A percentile compares a stretch with the other conserved stretches of the same genome.
Conservation (phyloP, 2,797 vertebrate species). For the Furcifer pardalis region DNA sequence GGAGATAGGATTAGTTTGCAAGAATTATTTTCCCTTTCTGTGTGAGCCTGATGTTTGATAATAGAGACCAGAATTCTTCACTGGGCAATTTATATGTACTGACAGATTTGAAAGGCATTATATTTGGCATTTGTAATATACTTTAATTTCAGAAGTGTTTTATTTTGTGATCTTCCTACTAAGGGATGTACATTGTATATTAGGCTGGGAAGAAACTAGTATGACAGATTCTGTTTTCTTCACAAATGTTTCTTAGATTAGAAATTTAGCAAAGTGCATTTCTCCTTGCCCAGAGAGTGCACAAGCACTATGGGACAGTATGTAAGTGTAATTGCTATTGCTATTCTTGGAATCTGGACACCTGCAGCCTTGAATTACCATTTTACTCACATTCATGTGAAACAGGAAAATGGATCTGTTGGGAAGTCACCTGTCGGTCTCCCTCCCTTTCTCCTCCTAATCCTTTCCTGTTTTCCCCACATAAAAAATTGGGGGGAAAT, state of each 20-base stretch:
- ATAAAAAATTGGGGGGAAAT: too few relatives aligned
- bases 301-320: too few relatives aligned
- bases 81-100: neutral
- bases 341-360: neutral
- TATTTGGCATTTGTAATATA: constrained; percentile 28
- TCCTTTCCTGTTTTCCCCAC: too few relatives aligned
- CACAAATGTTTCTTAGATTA: neutral
- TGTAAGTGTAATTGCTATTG: too few relatives aligned
- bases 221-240: constrained; percentile 30
- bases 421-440: too few relatives aligned
- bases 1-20: neutral
- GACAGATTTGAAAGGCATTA: constrained; percentile 17
- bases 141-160: constrained; percentile 12
- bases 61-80: neutral
- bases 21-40: neutral
- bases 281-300: too few relatives aligned
- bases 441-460: too few relatives aligned
- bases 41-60: neutral
- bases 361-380: neutral
- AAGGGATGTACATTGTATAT: neutral
- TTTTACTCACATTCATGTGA: too few relatives aligned
- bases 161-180: constrained; percentile 24
- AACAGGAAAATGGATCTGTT: too few relatives aligned
- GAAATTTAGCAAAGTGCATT: constrained; percentile 7
- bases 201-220: constrained; percentile 16